A percentile compares a stretch with the other conserved stretches of the same genome.
Conservation (phyloP, 1,140 invertebrate species). For the Trachelipus rathkii region DNA sequence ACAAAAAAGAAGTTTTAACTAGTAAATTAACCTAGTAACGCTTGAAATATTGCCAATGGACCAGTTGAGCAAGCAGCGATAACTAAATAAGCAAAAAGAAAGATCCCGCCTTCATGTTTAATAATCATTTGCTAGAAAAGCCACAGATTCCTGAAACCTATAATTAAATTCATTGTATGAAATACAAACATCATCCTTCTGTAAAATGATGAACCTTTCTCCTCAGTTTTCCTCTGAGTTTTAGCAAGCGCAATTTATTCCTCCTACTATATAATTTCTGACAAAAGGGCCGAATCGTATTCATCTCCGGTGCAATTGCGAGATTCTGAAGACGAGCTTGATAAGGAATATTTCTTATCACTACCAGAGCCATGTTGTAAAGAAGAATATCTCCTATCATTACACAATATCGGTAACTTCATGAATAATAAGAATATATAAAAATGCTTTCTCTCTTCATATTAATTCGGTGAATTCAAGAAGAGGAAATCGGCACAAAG, state of each 20-base stretch:
- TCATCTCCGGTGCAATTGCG: too few species aligned
- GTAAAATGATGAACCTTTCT: not conserved
- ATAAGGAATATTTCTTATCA: too few species aligned
- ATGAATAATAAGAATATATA: too few species aligned
- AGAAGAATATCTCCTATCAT: too few species aligned
- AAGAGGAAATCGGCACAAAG: too few species aligned
- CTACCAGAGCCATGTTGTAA: too few species aligned
- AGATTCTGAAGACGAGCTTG: too few species aligned
- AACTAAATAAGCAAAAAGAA: not conserved
- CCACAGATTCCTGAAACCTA: not conserved
- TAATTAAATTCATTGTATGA: not conserved
- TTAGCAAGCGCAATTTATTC: not conserved
- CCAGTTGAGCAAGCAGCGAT: not conserved
- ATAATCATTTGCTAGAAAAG: not conserved
- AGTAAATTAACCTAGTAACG: not conserved
- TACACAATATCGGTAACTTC: too few species aligned
- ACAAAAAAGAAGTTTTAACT: constrained; percentile 1
- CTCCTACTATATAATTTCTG: not conserved
- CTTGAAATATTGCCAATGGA: not conserved
- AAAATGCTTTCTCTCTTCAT: too few species aligned
- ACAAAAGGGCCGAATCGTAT: not conserved
- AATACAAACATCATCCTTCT: not conserved
- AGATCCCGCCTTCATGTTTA: not conserved
- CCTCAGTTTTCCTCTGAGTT: not conserved
- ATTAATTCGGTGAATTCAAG: too few species aligned